Evolutionary conservation across 2,888 invertebrate species (phyloP), one percentile per base, ranked within the genome.

Genomic region (Ametastegia equiseti): DNA sequence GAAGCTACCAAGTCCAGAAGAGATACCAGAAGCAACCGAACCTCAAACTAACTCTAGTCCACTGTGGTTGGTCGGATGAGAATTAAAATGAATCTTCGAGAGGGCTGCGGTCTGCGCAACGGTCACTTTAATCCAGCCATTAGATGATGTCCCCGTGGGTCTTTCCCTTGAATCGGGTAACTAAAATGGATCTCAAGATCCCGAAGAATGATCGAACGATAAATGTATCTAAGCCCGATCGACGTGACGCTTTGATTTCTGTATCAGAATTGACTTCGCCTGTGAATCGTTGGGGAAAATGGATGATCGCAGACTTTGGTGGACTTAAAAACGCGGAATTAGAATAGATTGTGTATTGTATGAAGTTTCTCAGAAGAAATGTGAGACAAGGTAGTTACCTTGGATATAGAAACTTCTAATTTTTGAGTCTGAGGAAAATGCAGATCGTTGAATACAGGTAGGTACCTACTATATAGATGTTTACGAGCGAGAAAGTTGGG

Each of bases 11-110:
- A 75, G 50, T 54, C 75, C 33, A 15, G 13, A 50, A 75, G 75
- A 75, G 75, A 75, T 54, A 36, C 54, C 50, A 27, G 75, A 36
- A 19, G 9, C 36, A 27, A 11, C 33, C n/a, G n/a, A 33, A 75
- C 75, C 75, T 54, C 33, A 54, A 75, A 75, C 54, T 45, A 45
- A 30, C 30, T 47, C 47, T 36, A 36, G 15, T 30, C 50, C 19
- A 19, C 75, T 75, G 50, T 33, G 71, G 71, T 71, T 45, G 71
- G 45, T 13, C 36, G 57, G 75, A 19, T 60, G 63, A 63, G 63
- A 78, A 78, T 78, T 57, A 78, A 78, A 78, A 78, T 78, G 78
- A 57, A 78, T 78, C 63, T 78, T 78, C 75, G 19, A 33, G 2
- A 50, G 75, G 75, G 36, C 60, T 78, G 60, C 60, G 78, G 78